These are phyloP conservation scores for Aphelenchoides bicaudatus DNA, from an alignment of 2,888 invertebrate species.

Conservation along the genomic window DNA sequence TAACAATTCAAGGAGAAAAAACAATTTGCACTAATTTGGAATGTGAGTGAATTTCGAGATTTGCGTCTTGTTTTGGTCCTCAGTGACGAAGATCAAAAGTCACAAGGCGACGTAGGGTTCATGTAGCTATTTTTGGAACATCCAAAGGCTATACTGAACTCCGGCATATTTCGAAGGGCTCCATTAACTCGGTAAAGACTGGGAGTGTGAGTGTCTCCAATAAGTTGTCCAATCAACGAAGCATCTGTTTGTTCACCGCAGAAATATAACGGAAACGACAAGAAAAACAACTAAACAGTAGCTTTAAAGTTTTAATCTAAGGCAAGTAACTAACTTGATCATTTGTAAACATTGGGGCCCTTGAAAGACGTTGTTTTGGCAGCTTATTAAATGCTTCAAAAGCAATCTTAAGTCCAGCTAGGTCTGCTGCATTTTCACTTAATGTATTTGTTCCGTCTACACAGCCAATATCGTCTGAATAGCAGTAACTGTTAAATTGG, in stretches of 20 bases:
- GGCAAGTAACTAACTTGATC: conserved; percentile 59
- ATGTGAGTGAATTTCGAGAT: no score
- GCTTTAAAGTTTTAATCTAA: background rate
- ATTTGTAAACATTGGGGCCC: conserved; percentile 51
- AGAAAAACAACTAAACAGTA: conserved; percentile 58
- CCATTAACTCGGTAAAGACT: background rate
- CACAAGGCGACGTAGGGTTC: no score
- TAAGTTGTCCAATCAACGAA: background rate
- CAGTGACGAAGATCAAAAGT: background rate
- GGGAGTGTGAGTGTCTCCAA: background rate
- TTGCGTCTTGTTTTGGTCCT: no score
- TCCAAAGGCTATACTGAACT: background rate
- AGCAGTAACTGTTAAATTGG: conserved; percentile 31
- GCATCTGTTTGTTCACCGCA: conserved; percentile 23
- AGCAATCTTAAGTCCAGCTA: conserved; percentile 64
- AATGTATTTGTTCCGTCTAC: conserved; percentile 65
- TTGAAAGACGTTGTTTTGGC: conserved; percentile 24
- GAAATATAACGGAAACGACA: conserved; percentile 67
- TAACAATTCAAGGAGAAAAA: no score
- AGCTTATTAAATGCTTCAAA: no score
- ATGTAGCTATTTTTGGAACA: background rate
- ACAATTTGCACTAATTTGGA: no score
- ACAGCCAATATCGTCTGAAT: conserved; percentile 18
- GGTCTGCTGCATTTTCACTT: conserved; percentile 66
- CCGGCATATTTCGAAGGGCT: background rate